A percentile compares a stretch with the other conserved stretches of the same genome.
These are phyloP conservation scores for Calliphora vomitoria DNA, from an alignment of 2,888 invertebrate genomes.

Conservation along the genomic window DNA sequence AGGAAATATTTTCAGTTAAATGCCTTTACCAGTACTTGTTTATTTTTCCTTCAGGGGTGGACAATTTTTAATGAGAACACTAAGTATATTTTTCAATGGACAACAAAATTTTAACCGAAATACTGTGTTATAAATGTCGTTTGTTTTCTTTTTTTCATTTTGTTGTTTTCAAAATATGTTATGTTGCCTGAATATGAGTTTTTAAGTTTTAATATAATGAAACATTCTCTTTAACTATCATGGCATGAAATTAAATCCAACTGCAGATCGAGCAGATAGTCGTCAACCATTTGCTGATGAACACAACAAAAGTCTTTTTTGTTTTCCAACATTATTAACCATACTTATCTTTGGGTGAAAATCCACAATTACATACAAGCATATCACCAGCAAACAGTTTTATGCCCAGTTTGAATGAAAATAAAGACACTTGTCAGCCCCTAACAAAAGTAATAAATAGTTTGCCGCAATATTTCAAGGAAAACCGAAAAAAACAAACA, in stretches of 20 bases:
- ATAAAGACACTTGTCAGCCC: constrained; percentile 70
- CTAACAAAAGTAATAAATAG: constrained; percentile 50
- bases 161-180: background rate
- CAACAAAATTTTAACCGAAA: too few relatives aligned
- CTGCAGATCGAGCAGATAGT: constrained; percentile 56
- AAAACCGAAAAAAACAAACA: constrained; percentile 12
- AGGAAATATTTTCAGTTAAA: constrained; percentile 33
- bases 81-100: too few relatives aligned
- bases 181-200: constrained; percentile 28
- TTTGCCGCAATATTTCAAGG: constrained; percentile 64
- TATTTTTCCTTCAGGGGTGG: background rate
- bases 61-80: background rate
- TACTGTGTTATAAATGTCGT: constrained; percentile 24
- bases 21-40: constrained; percentile 25
- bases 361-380: constrained; percentile 40
- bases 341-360: constrained; percentile 56
- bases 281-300: constrained; percentile 67
- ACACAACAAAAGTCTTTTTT: constrained; percentile 72
- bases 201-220: constrained; percentile 39
- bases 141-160: constrained; percentile 6
- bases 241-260: constrained; percentile 83
- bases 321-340: constrained; percentile 54
- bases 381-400: background rate
- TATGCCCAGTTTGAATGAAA: constrained; percentile 23
- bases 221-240: constrained; percentile 66